Evolutionary conservation across 2,888 invertebrate genomes (phyloP).

Genomic region (Meghimatium bilineatum): DNA sequence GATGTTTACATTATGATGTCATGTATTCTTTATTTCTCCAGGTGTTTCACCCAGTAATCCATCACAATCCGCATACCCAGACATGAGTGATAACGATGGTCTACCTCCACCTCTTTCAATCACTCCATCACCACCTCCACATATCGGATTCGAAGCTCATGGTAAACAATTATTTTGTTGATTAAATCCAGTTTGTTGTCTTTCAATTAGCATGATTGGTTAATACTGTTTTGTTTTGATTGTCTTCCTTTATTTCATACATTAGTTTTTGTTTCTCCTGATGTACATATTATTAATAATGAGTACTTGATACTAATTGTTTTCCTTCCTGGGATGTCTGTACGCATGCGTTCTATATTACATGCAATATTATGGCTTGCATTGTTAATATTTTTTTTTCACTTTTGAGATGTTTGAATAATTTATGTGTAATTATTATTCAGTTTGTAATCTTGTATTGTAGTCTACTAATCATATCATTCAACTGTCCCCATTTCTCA

Average conservation of each 20-base stretch:
- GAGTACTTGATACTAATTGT: too few relatives aligned
- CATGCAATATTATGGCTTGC: too few relatives aligned
- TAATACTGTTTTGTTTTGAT: not conserved
- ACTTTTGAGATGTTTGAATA: too few relatives aligned
- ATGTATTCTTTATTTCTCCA: not conserved
- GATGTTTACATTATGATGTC: not conserved
- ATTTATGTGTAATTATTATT: too few relatives aligned
- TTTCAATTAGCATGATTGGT: too few relatives aligned
- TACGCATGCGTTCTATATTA: too few relatives aligned
- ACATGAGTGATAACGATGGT: not conserved
- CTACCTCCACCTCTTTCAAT: not conserved
- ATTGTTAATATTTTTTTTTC: too few relatives aligned
- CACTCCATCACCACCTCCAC: slow-evolving; percentile 19
- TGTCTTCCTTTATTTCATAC: not conserved
- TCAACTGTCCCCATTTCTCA: too few relatives aligned
- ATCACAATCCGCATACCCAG: not conserved
- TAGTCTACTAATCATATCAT: too few relatives aligned
- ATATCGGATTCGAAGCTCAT: slow-evolving; percentile 13
- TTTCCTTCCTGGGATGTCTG: too few relatives aligned
- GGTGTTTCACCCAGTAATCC: not conserved
- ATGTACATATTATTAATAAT: not conserved
- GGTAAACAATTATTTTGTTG: not conserved
- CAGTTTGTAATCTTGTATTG: too few relatives aligned
- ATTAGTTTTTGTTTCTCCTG: not conserved
- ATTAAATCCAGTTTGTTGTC: too few relatives aligned